These are phyloP conservation scores for Myotis planiceps DNA, from an alignment of 2,797 vertebrate species.

Conservation along the genomic window DNA sequence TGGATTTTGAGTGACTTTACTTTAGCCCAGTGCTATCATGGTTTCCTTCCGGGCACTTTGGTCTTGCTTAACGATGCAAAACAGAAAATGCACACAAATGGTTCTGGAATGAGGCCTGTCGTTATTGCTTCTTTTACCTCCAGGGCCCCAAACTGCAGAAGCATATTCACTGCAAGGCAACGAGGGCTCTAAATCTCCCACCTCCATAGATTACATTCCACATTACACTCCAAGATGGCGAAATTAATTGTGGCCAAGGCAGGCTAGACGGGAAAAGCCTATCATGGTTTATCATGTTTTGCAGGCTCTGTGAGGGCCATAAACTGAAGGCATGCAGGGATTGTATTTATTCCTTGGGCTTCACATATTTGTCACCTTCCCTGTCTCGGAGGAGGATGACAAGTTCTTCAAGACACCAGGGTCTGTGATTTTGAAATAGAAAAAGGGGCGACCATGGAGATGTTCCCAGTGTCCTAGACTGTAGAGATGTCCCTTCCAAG, in stretches of 20 bases:
- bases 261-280: constrained; percentile 60
- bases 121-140: constrained; percentile 63
- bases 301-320: constrained; percentile 60
- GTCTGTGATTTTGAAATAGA: not conserved
- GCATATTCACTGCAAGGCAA: constrained; percentile 50
- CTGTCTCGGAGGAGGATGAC: not conserved
- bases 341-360: constrained; percentile 74
- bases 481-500: constrained; percentile 26
- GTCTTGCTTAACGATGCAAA: constrained; percentile 73
- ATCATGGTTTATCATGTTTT: constrained; percentile 73
- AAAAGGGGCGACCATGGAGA: not conserved
- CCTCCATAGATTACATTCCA: constrained; percentile 55
- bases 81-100: constrained; percentile 41
- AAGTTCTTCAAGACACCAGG: not conserved
- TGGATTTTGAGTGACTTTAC: constrained; percentile 59
- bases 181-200: constrained; percentile 47
- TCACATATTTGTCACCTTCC: constrained; percentile 41
- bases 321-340: constrained; percentile 64
- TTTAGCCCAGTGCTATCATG: constrained; percentile 18
- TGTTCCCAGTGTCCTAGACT: not conserved
- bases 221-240: constrained; percentile 50
- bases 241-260: constrained; percentile 74
- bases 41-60: constrained; percentile 62
- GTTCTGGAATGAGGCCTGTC: constrained; percentile 39
- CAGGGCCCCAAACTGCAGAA: not conserved